Conservation (phyloP, 2,113 vertebrate genomes). For the Pelmatolapia mariae region DNA sequence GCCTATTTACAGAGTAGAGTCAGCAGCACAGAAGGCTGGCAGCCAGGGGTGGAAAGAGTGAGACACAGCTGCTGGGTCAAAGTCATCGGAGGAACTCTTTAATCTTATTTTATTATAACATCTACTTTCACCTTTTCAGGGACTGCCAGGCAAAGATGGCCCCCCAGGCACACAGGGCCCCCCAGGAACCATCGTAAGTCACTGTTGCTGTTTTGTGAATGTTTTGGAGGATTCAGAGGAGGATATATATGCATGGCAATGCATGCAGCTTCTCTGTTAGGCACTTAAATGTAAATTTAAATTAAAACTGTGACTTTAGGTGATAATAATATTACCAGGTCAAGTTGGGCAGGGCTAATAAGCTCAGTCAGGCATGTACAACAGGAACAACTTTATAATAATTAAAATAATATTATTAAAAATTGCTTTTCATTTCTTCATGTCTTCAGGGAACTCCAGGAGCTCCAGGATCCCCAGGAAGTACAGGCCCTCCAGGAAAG, state of each 20-base stretch:
- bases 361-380: not conserved
- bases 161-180: conserved; percentile 81
- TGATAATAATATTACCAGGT: accelerated
- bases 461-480: conserved; percentile 83
- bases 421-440: accelerated
- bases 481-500: conserved; percentile 79
- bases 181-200: conserved; percentile 83
- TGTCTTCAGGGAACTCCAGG: conserved; percentile 83
- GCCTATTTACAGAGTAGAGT: not conserved
- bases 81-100: accelerated
- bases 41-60: not conserved
- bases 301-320: not conserved
- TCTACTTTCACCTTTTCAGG: conserved; percentile 64
- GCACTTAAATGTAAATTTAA: not conserved
- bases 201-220: accelerated
- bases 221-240: not conserved
- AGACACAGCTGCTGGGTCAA: not conserved
- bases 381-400: not conserved
- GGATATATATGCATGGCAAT: too few species aligned
- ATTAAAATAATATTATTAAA: not conserved
- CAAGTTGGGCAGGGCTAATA: not conserved
- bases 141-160: conserved; percentile 88
- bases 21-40: not conserved
- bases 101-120: not conserved
- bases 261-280: not conserved